Evolutionary conservation across 30 jellyfish, hydroid and myxozoan genomes (phyloP), one percentile per base, ranked within the genome.

Genomic region (Turritopsis dohrnii): DNA sequence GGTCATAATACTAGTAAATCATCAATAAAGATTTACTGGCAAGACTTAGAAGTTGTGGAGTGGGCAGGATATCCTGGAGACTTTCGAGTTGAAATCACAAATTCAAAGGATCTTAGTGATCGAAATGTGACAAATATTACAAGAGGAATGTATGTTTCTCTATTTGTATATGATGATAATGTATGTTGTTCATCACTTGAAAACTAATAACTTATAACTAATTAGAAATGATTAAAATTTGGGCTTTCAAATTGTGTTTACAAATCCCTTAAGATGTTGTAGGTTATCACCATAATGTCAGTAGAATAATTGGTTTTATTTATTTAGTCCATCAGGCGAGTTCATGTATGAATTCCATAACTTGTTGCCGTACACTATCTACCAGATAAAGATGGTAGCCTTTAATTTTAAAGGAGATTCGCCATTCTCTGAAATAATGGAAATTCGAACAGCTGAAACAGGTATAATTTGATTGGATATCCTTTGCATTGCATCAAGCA

Each of bases 31-130:
- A 69, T 69, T n/a, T 69, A 23, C 22, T 69, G 77, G 77, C 22
- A 69, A 69, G 77, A 69, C 77, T n/a, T 69, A 69, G 31, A 23
- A n/a, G 77, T 7, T 1, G 77, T n/a, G 30, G 77, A 23, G 19
- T 69, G 77, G 77, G 77, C 77, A 69, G 77, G 77, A 0, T n/a
- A n/a, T 27, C 16, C 19, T 69, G 77, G 77, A n/a, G 77, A 69
- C 8, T 69, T 69, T 69, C 28, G 77, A 7, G 16, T 69, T 23
- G 30, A n/a, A 23, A 69, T 69, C 30, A 23, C 9, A 8, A n/a
- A 23, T 9, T 69, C 30, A 27, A 69, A 69, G 30, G 22, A 69
- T n/a, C 77, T 8, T 7, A 69, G 19, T 27, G 77, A 69, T 9
- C 28, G 0, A 69, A 69, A 23, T 69, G 30, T 69, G 31, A 69